Conservation (phyloP, 2,797 vertebrate species). For the Harpagifer antarcticus region DNA sequence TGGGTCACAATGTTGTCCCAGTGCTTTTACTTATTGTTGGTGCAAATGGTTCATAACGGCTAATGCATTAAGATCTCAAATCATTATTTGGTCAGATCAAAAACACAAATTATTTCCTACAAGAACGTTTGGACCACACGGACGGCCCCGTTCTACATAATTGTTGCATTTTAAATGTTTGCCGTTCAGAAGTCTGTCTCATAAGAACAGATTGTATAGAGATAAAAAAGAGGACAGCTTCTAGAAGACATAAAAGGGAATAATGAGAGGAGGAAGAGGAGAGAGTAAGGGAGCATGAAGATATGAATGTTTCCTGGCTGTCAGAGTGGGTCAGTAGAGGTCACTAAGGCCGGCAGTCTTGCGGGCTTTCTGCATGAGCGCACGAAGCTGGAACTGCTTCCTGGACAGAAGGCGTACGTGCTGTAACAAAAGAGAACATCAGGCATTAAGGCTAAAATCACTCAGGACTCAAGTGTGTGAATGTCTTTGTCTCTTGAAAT, state of each 20-base stretch:
- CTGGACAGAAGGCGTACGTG: constrained; percentile 97
- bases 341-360: constrained; percentile 98
- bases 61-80: constrained; percentile 23
- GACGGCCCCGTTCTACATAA: constrained; percentile 16
- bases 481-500: background rate
- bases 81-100: constrained; percentile 35
- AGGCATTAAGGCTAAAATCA: background rate
- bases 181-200: constrained; percentile 8
- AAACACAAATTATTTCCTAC: constrained; percentile 15
- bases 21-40: background rate
- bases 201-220: constrained; percentile 14
- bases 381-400: constrained; percentile 99
- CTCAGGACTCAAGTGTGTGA: background rate
- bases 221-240: constrained; percentile 34
- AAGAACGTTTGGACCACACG: constrained; percentile 21
- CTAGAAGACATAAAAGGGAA: constrained; percentile 38
- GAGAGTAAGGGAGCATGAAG: constrained; percentile 25
- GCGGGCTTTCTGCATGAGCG: constrained; percentile 98
- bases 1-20: constrained; percentile 9
- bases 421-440: constrained; percentile 75
- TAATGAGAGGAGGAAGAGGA: constrained; percentile 26
- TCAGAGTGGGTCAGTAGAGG: constrained; percentile 90
- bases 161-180: background rate
- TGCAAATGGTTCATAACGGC: constrained; percentile 4
- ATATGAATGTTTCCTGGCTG: constrained; percentile 33